A percentile compares a stretch with the other conserved stretches of the same genome.
Conservation (phyloP, 37 sponge, comb jelly and placozoan genomes). For the Chondrosia reniformis region DNA sequence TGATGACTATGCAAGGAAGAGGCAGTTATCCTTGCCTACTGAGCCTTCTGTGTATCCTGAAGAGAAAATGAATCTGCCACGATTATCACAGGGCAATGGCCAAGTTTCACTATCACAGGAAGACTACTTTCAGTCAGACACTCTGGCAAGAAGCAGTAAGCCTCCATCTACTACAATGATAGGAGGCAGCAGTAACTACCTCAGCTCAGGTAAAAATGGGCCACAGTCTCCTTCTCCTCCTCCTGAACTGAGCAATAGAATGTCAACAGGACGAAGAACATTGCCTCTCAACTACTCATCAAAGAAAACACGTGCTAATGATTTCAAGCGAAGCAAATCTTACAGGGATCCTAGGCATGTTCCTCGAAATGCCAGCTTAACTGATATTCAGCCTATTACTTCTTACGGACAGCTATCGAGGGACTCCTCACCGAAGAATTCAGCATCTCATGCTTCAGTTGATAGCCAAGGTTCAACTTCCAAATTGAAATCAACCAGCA, state of each 20-base stretch:
- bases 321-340: background rate
- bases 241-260: background rate
- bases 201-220: background rate
- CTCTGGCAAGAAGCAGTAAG: background rate
- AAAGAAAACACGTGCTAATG: background rate
- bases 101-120: background rate
- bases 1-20: background rate
- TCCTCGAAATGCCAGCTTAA: background rate
- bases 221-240: background rate
- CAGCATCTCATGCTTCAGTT: background rate
- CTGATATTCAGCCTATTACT: too few species aligned
- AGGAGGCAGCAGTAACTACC: background rate
- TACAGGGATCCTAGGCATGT: background rate
- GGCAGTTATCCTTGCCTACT: background rate
- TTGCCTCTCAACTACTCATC: conserved; percentile 6
- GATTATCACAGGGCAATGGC: too few species aligned
- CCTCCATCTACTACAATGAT: background rate
- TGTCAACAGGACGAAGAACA: background rate
- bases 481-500: background rate
- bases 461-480: background rate
- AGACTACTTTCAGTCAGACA: background rate
- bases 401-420: background rate
- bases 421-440: background rate
- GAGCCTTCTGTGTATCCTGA: too few species aligned
- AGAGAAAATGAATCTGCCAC: too few species aligned